Evolutionary conservation across 1,140 invertebrate species (phyloP), one percentile per base, ranked within the genome.

Genomic region (Drosophila ananassae): DNA sequence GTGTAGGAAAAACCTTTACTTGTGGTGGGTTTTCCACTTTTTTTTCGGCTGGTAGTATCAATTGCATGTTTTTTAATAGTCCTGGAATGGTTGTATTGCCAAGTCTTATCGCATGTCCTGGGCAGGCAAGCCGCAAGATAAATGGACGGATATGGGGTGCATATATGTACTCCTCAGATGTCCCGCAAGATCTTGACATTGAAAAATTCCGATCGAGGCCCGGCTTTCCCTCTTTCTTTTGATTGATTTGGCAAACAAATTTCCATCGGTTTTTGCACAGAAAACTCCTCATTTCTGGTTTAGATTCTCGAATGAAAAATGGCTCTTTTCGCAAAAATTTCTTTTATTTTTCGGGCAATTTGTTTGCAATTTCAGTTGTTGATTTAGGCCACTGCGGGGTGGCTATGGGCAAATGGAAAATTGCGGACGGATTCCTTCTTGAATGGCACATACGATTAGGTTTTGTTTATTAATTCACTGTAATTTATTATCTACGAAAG

Each of bases 171-270:
- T 60, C 77, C 80, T 87, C 72, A 76, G 82, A 84, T 66, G 78
- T 79, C 55, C 79, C 79, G 44, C 59, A 68, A 68, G 77, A 77
- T 76, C 75, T 47, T 64, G 56, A 62, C 68, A 51, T 58, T 75
- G 57, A 55, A 67, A 54, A 57, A 55, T 72, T 56, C 64, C 52
- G 50, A 61, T 34, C 39, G n/a, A 8, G 3, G 41, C 10, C 47
- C 21, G 58, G n/a, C 25, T 13, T 53, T 30, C 25, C 17, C 51
- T 44, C 60, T n/a, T 44, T 53, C 47, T 47, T 61, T 77, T 87
- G 82, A 89, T 89, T 89, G 83, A 87, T 89, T 87, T 79, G 64
- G 64, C 82, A 72, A 77, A 85, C 68, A 81, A 77, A 81, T 80
- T 77, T 77, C 44, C n/a, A 24, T 34, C 41, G 41, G 53, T 82